Base-by-base conservation (phyloP, 2,797 vertebrate genomes). In the Adrianichthys oophorus region DNA sequence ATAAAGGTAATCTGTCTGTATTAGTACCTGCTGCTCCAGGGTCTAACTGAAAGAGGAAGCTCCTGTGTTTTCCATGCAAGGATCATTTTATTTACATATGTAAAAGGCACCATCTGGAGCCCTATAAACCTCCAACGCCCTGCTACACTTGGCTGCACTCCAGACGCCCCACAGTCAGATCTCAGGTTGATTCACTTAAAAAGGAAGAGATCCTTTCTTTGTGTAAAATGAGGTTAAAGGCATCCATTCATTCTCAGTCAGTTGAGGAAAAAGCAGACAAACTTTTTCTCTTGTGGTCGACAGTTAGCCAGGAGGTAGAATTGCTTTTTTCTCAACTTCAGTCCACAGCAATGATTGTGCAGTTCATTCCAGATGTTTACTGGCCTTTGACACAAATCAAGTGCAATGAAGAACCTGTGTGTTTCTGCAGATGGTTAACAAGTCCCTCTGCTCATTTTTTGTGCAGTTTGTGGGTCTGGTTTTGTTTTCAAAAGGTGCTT, bases 51-150 rank as follows among this genome's bases (percentile, higher is more conserved):
- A 19, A 18, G 45, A 19, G 13, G 1, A 15, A 12, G 10, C 24
- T 7, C 6, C 24, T 48, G 7, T 48, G 32, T 65, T 69, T 55
- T 70, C 60, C 51, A 32, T 56, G 68, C 40, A 16, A 69, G 71
- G 67, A 52, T 62, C 12, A 6, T 62, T 73, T 60, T 84, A 83
- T 88, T 83, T 88, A 78, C 78, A 82, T 72, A 68, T 69, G 71
- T 63, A 85, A 72, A 79, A 75, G 67, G 64, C 71, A 55, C 79
- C 83, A 85, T 80, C 86, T 84, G 86, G 78, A 76, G 60, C 2
- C 23, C 47, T 65, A 74, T 78, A 80, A 81, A 86, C 70, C 74
- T 79, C 68, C 52, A 60, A 52, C 73, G 42, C 43, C 59, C 71
- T 4, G 7, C 41, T 7, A 16, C 62, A 19, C 53, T 65, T 80